Conservation (phyloP, 1,140 invertebrate species). For the Acromyrmex echinatior region DNA sequence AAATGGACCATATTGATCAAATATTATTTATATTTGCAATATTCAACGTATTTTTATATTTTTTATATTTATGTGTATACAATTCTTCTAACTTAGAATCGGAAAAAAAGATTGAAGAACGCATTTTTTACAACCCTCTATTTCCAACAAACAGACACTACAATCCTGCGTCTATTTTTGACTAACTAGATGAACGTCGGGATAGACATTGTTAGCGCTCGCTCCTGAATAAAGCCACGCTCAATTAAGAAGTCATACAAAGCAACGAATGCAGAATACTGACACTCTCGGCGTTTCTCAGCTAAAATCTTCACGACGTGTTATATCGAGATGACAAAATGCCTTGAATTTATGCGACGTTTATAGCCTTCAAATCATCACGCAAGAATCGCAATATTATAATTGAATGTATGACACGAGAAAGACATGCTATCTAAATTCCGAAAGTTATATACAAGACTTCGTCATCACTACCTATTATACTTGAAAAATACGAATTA, state of each 20-base stretch:
- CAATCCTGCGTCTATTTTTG: constrained; percentile 13
- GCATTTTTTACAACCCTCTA: background rate
- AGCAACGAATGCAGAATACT: background rate
- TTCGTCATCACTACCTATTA: background rate
- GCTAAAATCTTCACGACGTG: background rate
- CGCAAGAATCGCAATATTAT: background rate
- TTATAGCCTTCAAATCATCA: constrained; percentile 5
- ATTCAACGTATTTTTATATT: background rate
- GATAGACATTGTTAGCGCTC: constrained; percentile 8
- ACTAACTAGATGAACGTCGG: background rate
- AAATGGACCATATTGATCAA: background rate
- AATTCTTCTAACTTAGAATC: background rate
- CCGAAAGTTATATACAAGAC: background rate
- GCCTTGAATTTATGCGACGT: constrained; percentile 15
- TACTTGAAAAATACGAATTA: background rate
- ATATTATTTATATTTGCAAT: background rate
- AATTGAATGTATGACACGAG: background rate
- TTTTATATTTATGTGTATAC: background rate
- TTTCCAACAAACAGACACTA: background rate
- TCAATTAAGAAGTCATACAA: constrained; percentile 15
- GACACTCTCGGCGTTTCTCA: background rate
- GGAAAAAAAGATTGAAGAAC: background rate
- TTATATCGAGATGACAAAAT: background rate
- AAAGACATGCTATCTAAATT: constrained; percentile 12
- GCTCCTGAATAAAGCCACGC: background rate